phyloP scores from a whole-genome alignment of 2,888 invertebrate genomes.

The Margaritifera margaritifera region DNA sequence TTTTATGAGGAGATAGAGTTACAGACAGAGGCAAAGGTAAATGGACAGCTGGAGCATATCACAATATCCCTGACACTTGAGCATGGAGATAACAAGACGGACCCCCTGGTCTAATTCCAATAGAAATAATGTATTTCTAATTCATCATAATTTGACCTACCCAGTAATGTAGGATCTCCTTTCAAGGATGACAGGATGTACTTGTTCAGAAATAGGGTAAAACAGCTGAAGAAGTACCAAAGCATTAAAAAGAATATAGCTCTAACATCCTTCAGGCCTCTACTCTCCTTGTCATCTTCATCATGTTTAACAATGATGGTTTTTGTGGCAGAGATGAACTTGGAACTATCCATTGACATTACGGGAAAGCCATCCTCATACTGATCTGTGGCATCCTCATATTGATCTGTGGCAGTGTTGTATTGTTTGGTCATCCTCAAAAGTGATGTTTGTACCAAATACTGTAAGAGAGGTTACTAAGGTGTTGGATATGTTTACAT shows the following conservation, averaged over 20 bases:
- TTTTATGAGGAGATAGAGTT: no score
- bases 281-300: conserved; percentile 43
- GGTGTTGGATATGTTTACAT: no score
- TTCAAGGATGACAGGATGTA: conserved; percentile 83
- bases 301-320: conserved; percentile 24
- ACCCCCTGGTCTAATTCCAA: no score
- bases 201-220: conserved; percentile 85
- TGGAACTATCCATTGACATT: conserved; percentile 39
- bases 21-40: no score
- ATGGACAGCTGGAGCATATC: no score
- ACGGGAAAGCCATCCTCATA: conserved; percentile 22
- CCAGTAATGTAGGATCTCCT: conserved; percentile 83
- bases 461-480: no score
- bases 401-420: no score
- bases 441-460: no score
- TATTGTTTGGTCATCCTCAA: no score
- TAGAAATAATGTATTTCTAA: no score
- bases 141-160: conserved; percentile 71
- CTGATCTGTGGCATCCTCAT: neutral
- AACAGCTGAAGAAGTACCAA: conserved; percentile 86
- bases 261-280: conserved; percentile 58
- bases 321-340: conserved; percentile 34
- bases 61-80: no score
- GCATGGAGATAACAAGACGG: no score
- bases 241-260: conserved; percentile 73